Base-by-base conservation (phyloP, 2,888 invertebrate genomes). In the Lysandra bellargus region DNA sequence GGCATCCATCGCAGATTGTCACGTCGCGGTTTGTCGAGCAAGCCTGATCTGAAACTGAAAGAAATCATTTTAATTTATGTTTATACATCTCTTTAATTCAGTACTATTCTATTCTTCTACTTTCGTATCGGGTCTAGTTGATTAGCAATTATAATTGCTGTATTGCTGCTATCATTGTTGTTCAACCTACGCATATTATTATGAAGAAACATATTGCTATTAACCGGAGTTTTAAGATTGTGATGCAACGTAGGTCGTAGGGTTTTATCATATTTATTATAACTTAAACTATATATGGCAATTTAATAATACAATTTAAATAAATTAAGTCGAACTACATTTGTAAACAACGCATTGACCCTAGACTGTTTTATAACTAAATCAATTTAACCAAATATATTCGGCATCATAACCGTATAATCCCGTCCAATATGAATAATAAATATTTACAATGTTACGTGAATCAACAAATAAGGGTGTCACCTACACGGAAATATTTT, bases 1-100 rank as follows among this genome's bases (percentile, higher is more conserved):
- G 87, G 85, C 86, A 84, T 86, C 83, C 78, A 30, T 79, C 33
- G 53, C 53, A 61, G 57, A 74, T 74, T 9, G 40, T 17, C 61
- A 61, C 74, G 44, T 44, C 40, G 53, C 74, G 60, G 44, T 69
- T 17, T 69, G 37, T 14, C 33, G 17, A 69, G 33, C 33, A 33
- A 69, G 33, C 1, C 23, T 30, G 3, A 30, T 33, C 69, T 69
- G 33, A 69, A 69, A 69, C 33, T 1, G 2, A 33, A 69, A 17
- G 30, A 69, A 37, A 69, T 1, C 64, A 6, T 69, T 3, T 69
- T 14, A 37, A 69, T 33, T 53, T 57, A 57, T 57, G 17, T 57
- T 57, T 57, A 49, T 49, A 9, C 2, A 9, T 49, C 49, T 2
- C 49, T 49, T 49, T 2, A 49, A 49, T 49, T 49, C 49, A 49